Conservation (phyloP, 92 coral and sea anemone genomes). For the Pocillopora grandis region DNA sequence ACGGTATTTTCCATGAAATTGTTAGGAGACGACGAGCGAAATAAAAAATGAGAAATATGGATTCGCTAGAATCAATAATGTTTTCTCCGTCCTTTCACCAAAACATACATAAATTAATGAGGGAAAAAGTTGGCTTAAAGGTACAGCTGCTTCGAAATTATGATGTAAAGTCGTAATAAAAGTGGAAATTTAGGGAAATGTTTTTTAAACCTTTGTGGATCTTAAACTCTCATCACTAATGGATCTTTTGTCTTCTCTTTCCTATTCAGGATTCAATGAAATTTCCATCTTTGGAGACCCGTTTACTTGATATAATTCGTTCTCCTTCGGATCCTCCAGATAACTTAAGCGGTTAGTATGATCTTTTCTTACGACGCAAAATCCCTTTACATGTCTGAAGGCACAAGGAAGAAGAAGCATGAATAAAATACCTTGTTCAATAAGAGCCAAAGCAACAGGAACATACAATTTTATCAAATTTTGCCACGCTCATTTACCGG, state of each 20-base stretch:
- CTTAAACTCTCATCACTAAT: slow-evolving; percentile 21
- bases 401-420: background rate
- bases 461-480: background rate
- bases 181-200: slow-evolving; percentile 29
- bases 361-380: slow-evolving; percentile 39
- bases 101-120: slow-evolving; percentile 94
- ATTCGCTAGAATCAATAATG: slow-evolving; percentile 40
- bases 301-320: slow-evolving; percentile 92
- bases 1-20: slow-evolving; percentile 13
- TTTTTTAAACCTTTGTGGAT: slow-evolving; percentile 4
- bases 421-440: background rate
- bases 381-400: slow-evolving; percentile 11
- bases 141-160: slow-evolving; percentile 85
- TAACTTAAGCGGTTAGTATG: slow-evolving; percentile 86
- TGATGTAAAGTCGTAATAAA: slow-evolving; percentile 17
- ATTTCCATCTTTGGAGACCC: slow-evolving; percentile 93
- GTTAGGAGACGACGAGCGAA: slow-evolving; percentile 4
- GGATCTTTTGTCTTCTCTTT: slow-evolving; percentile 40
- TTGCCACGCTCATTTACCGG: no score
- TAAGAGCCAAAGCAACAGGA: slow-evolving; percentile 12
- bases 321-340: slow-evolving; percentile 98
- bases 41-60: slow-evolving; percentile 36
- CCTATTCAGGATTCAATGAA: slow-evolving; percentile 84
- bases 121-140: slow-evolving; percentile 56
- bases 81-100: slow-evolving; percentile 57